phyloP scores from a whole-genome alignment of 2,888 invertebrate genomes.

The Yponomeuta evonymella region DNA sequence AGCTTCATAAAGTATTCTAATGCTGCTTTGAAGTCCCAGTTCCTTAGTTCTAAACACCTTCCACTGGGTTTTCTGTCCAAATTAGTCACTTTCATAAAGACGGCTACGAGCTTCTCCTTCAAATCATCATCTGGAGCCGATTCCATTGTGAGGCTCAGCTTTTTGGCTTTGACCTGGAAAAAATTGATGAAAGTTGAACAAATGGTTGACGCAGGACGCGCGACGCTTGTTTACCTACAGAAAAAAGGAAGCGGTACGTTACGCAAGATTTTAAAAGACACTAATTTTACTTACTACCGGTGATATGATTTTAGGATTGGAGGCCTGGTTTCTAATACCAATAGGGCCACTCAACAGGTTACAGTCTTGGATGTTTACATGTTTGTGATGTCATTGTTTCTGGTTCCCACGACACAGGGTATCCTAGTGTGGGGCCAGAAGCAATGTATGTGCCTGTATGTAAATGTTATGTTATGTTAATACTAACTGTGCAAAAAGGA shows the following conservation, averaged over 20 bases:
- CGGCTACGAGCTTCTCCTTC: slow-evolving; percentile 40
- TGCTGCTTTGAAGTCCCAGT: slow-evolving; percentile 75
- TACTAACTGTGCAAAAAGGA: no score
- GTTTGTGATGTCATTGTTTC: no score
- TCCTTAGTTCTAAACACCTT: slow-evolving; percentile 77
- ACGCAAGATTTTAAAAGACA: no score
- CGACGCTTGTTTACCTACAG: not conserved
- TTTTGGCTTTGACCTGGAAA: slow-evolving; percentile 42
- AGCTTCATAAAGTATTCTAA: slow-evolving; percentile 44
- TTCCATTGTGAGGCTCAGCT: slow-evolving; percentile 44
- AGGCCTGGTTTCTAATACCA: no score
- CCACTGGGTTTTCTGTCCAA: slow-evolving; percentile 38
- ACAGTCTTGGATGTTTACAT: no score
- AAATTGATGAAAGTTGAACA: not conserved
- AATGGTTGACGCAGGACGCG: not conserved
- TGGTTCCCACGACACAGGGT: no score
- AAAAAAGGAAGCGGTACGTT: not conserved
- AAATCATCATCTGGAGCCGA: slow-evolving; percentile 45
- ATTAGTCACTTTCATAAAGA: slow-evolving; percentile 53
- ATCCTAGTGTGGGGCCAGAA: no score
- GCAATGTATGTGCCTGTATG: no score
- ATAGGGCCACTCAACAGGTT: no score
- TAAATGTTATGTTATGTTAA: no score
- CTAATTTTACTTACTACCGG: no score
- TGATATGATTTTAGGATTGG: no score